A percentile compares a stretch with the other conserved stretches of the same genome.
Conservation (phyloP, 1,140 invertebrate species). For the Daktulosphaira vitifoliae region DNA sequence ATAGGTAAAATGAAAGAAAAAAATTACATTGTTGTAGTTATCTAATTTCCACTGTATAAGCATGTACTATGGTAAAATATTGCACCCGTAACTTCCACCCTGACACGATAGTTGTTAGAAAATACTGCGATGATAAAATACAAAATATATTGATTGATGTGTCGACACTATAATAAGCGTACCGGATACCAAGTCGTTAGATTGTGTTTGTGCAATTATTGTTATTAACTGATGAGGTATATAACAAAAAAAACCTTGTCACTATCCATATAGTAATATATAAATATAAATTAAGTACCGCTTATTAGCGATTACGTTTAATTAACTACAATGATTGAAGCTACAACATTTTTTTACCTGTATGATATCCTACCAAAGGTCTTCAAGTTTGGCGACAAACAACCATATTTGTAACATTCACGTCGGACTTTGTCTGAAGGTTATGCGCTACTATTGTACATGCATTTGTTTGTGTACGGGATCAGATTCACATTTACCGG, state of each 20-base stretch:
- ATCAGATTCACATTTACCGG: neutral
- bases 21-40: constrained; percentile 4
- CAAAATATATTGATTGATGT: constrained; percentile 5
- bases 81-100: neutral
- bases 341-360: too few relatives aligned
- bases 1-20: too few relatives aligned
- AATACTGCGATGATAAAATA: too few relatives aligned
- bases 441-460: too few relatives aligned
- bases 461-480: constrained; percentile 9
- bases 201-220: too few relatives aligned
- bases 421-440: constrained; percentile 6
- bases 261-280: neutral
- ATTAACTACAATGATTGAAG: constrained; percentile 15
- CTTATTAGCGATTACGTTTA: neutral
- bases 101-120: too few relatives aligned
- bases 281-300: constrained; percentile 7
- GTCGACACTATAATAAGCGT: neutral
- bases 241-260: constrained; percentile 1
- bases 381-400: constrained; percentile 11
- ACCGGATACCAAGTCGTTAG: neutral
- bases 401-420: constrained; percentile 25
- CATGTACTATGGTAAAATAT: neutral
- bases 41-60: constrained; percentile 3
- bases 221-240: too few relatives aligned
- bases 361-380: constrained; percentile 16